Conservation (phyloP, 37 sponge, comb jelly and placozoan genomes). For the Halisarca cf. caerulea region DNA sequence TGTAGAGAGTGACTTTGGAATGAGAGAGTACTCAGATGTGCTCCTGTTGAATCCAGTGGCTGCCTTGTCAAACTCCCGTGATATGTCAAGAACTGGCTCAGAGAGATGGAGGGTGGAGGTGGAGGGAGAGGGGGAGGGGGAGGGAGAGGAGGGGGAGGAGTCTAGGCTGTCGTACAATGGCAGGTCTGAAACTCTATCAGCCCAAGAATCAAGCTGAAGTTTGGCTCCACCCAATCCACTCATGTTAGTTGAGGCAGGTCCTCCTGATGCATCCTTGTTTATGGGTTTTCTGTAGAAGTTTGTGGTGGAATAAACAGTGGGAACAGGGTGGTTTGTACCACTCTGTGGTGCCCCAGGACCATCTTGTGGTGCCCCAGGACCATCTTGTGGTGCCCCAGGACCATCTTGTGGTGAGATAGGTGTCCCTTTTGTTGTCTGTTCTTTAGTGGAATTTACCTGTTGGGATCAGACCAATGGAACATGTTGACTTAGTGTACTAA, state of each 20-base stretch:
- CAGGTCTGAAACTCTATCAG: background rate
- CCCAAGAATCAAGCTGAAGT: background rate
- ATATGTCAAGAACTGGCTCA: constrained; percentile 16
- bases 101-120: constrained; percentile 17
- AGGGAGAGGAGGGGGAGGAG: background rate
- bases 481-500: too few relatives aligned
- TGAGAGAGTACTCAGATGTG: background rate
- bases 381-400: too few relatives aligned
- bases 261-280: background rate
- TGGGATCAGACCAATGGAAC: too few relatives aligned
- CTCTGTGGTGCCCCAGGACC: too few relatives aligned
- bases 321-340: too few relatives aligned
- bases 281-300: background rate
- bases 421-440: too few relatives aligned
- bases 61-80: background rate
- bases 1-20: background rate
- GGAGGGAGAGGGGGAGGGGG: background rate
- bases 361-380: too few relatives aligned
- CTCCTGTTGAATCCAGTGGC: background rate
- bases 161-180: constrained; percentile 3
- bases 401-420: too few relatives aligned
- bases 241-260: background rate
- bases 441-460: too few relatives aligned
- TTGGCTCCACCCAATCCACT: background rate
- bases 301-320: background rate